Evolutionary conservation across 2,113 vertebrate species (phyloP).

Genomic region (Rhinoderma darwinii): DNA sequence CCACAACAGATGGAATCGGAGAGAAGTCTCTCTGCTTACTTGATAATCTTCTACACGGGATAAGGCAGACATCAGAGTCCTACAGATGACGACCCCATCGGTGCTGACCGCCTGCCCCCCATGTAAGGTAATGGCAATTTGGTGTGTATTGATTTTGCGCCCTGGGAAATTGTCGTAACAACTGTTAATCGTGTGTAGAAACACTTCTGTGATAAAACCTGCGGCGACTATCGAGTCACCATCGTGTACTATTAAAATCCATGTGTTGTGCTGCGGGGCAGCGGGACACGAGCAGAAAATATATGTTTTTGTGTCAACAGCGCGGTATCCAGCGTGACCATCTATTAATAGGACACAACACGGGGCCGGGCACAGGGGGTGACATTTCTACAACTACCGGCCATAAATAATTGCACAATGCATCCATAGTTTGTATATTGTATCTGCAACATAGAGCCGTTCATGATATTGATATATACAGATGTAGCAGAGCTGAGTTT

Average conservation of each 20-base stretch:
- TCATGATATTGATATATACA: too few species aligned
- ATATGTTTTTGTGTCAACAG: background rate
- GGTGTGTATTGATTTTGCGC: conserved; percentile 20
- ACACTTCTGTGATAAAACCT: background rate
- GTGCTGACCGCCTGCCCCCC: background rate
- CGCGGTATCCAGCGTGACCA: background rate
- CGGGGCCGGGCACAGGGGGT: background rate
- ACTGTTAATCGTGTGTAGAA: background rate
- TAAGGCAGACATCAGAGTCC: background rate
- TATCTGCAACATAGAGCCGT: too few species aligned
- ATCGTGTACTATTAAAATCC: conserved; percentile 17
- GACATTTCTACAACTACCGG: background rate
- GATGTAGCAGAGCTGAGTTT: too few species aligned
- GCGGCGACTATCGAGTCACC: background rate
- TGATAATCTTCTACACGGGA: background rate
- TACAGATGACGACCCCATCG: background rate
- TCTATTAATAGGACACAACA: background rate
- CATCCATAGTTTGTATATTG: background rate
- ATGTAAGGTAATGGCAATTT: background rate
- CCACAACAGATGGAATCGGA: background rate
- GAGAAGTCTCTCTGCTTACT: background rate
- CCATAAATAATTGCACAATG: background rate
- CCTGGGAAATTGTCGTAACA: conserved; percentile 24
- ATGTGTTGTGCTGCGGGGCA: conserved; percentile 1
- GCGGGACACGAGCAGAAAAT: background rate